Evolutionary conservation across 2,797 vertebrate species (phyloP), one percentile per base, ranked within the genome.

Genomic region (Podargus strigoides): DNA sequence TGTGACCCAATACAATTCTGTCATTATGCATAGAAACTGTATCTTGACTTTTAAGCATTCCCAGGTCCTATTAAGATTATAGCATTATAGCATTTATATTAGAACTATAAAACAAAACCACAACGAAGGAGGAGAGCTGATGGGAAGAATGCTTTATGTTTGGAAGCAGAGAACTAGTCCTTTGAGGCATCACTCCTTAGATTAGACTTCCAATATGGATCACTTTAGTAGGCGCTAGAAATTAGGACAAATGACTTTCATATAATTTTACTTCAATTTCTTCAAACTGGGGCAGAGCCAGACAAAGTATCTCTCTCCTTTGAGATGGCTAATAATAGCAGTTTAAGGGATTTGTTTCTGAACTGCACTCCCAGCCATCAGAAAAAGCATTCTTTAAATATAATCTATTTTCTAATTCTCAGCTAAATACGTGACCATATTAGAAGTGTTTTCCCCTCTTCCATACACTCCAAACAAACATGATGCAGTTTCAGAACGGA

Each of bases 201-300:
- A 77, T 68, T 52, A 90, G 60, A 47, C 42, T 76, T 94, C 44
- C 42, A 79, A 37, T 44, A 63, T 16, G 27, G 64, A 94, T 87
- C 63, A 85, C 70, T 92, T 85, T 77, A 90, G 55, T 60, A 85
- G 91, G 75, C 10, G 4, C 46, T 44, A 87, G 89, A 86, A 96
- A 96, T 94, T 85, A 96, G 94, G 91, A 87, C 93, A 91, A 92
- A 94, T 66, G 1, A 95, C 91, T 94, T 93, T 94, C 56, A 85
- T 62, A 50, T 14, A 87, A n/a, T 90, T 90, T 82, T 89, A 58
- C 77, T 91, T 87, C 53, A 82, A 66, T 92, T 93, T 85, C 39
- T 94, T 85, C 86, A 96, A 96, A 96, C 77, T 94, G 64, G 95
- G 93, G 20, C 96, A 97, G 72, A 94, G 77, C 80, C 74, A 94